These are phyloP conservation scores for Mastomys coucha DNA, from an alignment of 2,113 vertebrate species.

Conservation along the genomic window DNA sequence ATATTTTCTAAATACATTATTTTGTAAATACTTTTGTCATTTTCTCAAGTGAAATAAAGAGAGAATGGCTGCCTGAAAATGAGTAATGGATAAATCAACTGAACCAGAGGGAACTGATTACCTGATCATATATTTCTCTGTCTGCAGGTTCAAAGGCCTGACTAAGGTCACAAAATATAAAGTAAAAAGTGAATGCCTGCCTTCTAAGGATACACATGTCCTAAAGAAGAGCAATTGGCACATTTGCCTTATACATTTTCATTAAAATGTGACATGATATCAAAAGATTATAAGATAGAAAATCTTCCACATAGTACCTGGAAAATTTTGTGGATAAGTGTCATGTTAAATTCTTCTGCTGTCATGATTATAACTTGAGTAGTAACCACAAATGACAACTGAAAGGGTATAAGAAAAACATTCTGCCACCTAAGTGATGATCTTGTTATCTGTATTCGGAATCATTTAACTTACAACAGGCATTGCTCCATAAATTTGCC, in stretches of 20 bases:
- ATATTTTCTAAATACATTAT: not conserved
- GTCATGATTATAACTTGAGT: constrained; percentile 65
- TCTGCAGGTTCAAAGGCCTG: not conserved
- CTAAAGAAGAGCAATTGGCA: constrained; percentile 4
- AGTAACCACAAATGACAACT: constrained; percentile 71
- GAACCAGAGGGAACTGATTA: not conserved
- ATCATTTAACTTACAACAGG: constrained; percentile 65
- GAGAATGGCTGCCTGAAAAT: not conserved
- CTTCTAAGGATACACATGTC: not conserved
- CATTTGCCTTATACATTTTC: constrained; percentile 46
- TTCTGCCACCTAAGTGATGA: constrained; percentile 70
- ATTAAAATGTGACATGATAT: constrained; percentile 68
- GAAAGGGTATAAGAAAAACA: constrained; percentile 49
- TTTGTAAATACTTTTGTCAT: not conserved
- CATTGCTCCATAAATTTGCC: constrained; percentile 18
- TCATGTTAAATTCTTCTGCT: constrained; percentile 77
- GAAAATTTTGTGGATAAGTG: constrained; percentile 56
- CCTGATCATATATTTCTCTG: not conserved
- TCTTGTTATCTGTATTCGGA: constrained; percentile 63
- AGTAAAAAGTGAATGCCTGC: not conserved
- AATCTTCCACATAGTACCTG: constrained; percentile 47
- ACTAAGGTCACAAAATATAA: not conserved
- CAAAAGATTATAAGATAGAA: constrained; percentile 62
- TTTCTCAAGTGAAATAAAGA: not conserved
- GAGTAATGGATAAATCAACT: not conserved